Conservation (phyloP, 1,140 invertebrate species). For the Samia ricini region DNA sequence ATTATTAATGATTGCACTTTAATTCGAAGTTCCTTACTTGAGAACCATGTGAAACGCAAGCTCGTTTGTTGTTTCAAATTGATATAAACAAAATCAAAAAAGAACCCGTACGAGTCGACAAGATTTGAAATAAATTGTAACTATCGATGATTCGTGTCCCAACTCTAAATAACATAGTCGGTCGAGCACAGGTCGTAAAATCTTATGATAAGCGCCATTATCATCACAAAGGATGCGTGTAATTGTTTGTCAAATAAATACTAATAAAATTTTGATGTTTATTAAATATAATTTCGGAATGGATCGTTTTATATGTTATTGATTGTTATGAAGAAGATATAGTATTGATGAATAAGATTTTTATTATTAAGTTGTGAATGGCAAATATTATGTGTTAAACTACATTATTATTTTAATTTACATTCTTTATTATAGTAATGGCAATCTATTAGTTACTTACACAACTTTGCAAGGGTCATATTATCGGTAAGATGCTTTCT, state of each 20-base stretch:
- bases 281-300: conserved; percentile 67
- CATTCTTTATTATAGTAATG: too few species aligned
- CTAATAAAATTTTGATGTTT: conserved; percentile 69
- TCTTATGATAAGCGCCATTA: conserved; percentile 64
- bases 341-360: conserved; percentile 15
- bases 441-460: too few species aligned
- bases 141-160: background rate
- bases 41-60: too few species aligned
- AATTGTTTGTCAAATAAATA: conserved; percentile 77
- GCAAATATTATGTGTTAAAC: background rate
- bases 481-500: conserved; percentile 59
- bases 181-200: conserved; percentile 50
- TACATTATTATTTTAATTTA: too few species aligned
- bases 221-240: conserved; percentile 71
- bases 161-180: conserved; percentile 5
- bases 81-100: background rate
- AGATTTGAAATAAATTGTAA: background rate
- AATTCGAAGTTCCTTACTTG: too few species aligned
- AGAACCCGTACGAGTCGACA: background rate
- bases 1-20: too few species aligned
- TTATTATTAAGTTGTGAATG: background rate
- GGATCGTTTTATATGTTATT: conserved; percentile 40
- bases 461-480: too few species aligned
- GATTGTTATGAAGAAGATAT: conserved; percentile 35
- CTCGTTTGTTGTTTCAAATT: too few species aligned